Base-by-base conservation (phyloP, 2,888 invertebrate species). In the Cryptus viduatorius region DNA sequence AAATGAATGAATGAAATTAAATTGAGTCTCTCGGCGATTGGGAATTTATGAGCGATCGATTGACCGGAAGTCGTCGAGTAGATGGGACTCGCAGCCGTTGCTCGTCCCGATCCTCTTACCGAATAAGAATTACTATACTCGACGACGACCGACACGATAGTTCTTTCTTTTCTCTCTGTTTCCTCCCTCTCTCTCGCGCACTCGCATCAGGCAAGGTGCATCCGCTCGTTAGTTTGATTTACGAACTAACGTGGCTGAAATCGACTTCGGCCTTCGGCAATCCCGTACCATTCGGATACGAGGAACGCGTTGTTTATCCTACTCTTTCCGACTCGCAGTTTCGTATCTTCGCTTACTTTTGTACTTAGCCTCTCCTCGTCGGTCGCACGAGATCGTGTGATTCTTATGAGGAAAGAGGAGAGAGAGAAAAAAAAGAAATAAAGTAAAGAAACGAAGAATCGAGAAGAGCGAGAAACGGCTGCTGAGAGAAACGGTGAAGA, bases 161-260 rank as follows among this genome's bases (percentile, higher is more conserved):
- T 24, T 48, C 37, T 29, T 44, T 3, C 16, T 64, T 48, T n/a
- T 71, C 42, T 64, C 59, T 72, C 77, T 48, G 53, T 44, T n/a
- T 24, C 37, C 48, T 72, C 42, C 37, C 29, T 77, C 59, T 24
- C 24, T 24, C 37, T 7, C 48, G 65, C 71, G 56, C 37, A 50
- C 44, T 72, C 76, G 82, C 65, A 83, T 86, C 81, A 67, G 73
- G 86, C 86, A 86, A 86, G 84, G 86, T 86, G 86, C 82, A 86
- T 86, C 84, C 86, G 84, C 84, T 86, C 82, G 86, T 86, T 86
- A 82, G 86, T 82, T 84, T 86, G 86, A 86, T 86, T 86, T 86
- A 86, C 84, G 86, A 84, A 84, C 79, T 82, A 80, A 82, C 81
- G 68, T 42, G 53, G 71, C 48, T 71, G 59, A 72, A 82, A 82